Base-by-base conservation (phyloP, 2,888 invertebrate genomes). In the Metellina segmentata region DNA sequence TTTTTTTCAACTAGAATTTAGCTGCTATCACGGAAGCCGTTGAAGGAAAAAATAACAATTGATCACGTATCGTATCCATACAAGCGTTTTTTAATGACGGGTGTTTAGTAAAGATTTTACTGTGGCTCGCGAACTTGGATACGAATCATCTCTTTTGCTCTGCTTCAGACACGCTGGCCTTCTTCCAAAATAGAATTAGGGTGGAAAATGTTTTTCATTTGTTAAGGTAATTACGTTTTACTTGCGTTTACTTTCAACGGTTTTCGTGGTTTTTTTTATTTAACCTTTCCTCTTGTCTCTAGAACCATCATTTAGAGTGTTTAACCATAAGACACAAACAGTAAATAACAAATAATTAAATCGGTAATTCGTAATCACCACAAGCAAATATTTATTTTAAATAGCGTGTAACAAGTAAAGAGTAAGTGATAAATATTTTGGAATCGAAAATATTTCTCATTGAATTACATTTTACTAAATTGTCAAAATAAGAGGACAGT, bases 221-320 rank as follows among this genome's bases (percentile, higher is more conserved):
- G 85, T 75, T 75, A 85, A 85, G 75, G 75, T 85, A 85, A 85
- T 85, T 85, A 85, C 85, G 85, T 51, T 61, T 85, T 83, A 85
- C 77, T 85, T 85, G 75, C 85, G 85, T 74, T 85, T 77, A 85
- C 85, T 85, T 85, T 85, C 75, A 13, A 48, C 61, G 6, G 61
- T 16, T 61, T 11, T 61, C 61, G 61, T 61, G 61, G n/a, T n/a
- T 61, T 61, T 61, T 61, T 1, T 34, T 34, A 16, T 61, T 61
- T 61, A 11, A 61, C 61, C 34, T 34, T 34, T 34, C 4, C 4
- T 34, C 34, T 34, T 34, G 34, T 34, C 34, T 34, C 34, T 34
- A 34, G 34, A 34, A 4, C 34, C 34, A 34, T 2, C 4, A 2
- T 34, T 34, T 34, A 2, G 34, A 34, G 34, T 34, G 34, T 34